Evolutionary conservation across 2,888 invertebrate species (phyloP).

Genomic region (Noctua janthe): DNA sequence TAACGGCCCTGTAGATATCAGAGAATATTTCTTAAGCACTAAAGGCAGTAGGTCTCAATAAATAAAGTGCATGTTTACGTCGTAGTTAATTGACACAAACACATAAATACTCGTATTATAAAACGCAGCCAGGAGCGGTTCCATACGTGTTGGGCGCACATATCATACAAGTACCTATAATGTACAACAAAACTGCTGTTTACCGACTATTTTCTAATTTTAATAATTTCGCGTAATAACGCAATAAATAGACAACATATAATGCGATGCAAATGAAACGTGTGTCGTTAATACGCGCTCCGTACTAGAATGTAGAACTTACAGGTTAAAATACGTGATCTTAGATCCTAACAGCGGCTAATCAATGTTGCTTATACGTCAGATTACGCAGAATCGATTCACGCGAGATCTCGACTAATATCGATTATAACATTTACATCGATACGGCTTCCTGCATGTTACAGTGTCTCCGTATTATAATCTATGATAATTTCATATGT

Average conservation of each 20-base stretch:
- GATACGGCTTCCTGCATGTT: constrained; percentile 79
- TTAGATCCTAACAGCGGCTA: constrained; percentile 78
- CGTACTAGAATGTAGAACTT: constrained; percentile 74
- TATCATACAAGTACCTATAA: constrained; percentile 70
- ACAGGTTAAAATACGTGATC: constrained; percentile 78
- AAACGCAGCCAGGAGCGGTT: constrained; percentile 72
- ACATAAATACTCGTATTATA: constrained; percentile 74
- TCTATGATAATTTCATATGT: constrained; percentile 84
- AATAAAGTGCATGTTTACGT: constrained; percentile 67
- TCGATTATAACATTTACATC: constrained; percentile 86
- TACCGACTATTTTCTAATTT: constrained; percentile 82
- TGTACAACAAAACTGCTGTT: constrained; percentile 79
- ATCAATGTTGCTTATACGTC: constrained; percentile 82
- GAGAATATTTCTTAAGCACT: constrained; percentile 46
- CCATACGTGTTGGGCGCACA: constrained; percentile 70
- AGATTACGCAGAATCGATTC: constrained; percentile 85
- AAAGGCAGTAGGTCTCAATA: constrained; percentile 57
- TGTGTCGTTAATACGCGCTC: constrained; percentile 76
- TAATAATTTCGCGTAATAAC: constrained; percentile 83
- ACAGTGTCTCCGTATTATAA: constrained; percentile 75
- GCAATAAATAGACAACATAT: constrained; percentile 81
- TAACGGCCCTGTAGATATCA: constrained; percentile 34
- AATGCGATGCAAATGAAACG: constrained; percentile 84
- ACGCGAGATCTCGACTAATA: constrained; percentile 82
- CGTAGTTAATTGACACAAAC: constrained; percentile 75